A percentile compares a stretch with the other conserved stretches of the same genome.
Evolutionary conservation across 2,888 invertebrate genomes (phyloP).

Genomic region (Eulithis prunata): DNA sequence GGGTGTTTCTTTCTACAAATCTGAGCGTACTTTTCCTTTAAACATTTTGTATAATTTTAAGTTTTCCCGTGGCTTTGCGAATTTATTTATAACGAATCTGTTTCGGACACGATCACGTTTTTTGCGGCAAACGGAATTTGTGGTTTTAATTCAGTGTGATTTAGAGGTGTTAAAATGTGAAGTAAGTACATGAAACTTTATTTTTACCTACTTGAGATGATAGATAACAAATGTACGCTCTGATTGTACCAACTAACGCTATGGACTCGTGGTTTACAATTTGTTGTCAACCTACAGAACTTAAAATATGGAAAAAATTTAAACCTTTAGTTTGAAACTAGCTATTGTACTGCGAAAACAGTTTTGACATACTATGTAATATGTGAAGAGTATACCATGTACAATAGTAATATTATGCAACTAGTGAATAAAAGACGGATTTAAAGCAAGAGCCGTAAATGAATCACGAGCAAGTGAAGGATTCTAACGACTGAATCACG

Average conservation of each 20-base stretch:
- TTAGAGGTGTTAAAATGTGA: constrained; percentile 13
- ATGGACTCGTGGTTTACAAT: background rate
- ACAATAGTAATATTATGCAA: no score
- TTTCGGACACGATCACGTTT: constrained; percentile 47
- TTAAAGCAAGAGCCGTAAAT: no score
- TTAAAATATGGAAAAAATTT: no score
- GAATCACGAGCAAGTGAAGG: no score
- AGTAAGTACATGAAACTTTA: constrained; percentile 19
- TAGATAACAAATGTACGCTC: constrained; percentile 8
- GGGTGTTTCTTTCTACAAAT: no score
- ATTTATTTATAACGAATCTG: constrained; percentile 46
- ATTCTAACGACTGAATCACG: no score
- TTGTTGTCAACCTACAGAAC: background rate
- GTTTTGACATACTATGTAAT: no score
- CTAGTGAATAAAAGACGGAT: no score
- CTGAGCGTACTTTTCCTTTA: no score
- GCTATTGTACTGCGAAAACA: no score
- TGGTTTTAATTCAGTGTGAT: constrained; percentile 3
- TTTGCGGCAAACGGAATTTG: constrained; percentile 11
- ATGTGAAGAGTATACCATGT: no score
- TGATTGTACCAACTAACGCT: background rate
- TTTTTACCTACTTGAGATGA: background rate
- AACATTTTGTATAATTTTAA: background rate
- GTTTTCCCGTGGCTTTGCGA: constrained; percentile 21
- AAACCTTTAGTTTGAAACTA: no score